Base-by-base conservation (phyloP, 2,888 invertebrate species). In the Drosophila fungiperda region DNA sequence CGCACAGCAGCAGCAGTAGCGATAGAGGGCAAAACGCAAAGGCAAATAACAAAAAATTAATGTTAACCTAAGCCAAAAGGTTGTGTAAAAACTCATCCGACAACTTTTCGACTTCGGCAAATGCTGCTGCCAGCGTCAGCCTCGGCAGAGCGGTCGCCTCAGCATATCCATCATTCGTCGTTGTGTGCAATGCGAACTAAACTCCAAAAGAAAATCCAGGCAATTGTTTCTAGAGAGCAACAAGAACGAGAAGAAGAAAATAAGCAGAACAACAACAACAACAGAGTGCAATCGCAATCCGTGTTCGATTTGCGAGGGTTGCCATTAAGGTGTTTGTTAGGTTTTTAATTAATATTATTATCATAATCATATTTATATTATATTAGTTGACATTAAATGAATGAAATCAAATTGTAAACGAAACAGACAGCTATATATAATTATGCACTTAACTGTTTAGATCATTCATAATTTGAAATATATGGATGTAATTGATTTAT, bases 21-120 rank as follows among this genome's bases (percentile, higher is more conserved):
- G 57, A 73, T 49, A 66, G 73, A 73, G 50, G 57, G 38, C 68
- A 72, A 68, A 60, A 63, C 65, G 62, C 64, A 71, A 83, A 83
- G 76, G 62, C 87, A 84, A 80, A 86, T 73, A 83, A 38, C 17
- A 23, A 54, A 36, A 17, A 54, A 57, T 38, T 74, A 82, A 74
- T 72, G 74, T 82, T 79, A 82, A 83, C 86, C 80, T 71, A 87
- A 84, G 59, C 72, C 69, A 71, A 69, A 54, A n/a, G 38, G 38
- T 26, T 72, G 76, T 62, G 78, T 76, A 85, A 89, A 85, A 85
- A 85, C 90, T 84, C 72, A 89, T 82, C 85, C 90, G 75, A 85
- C 85, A 71, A 89, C 90, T 85, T 89, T 84, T 79, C 67, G 78
- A 77, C 68, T 64, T 68, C 69, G 67, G 72, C 76, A 69, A 72